Evolutionary conservation across 1,140 invertebrate species (phyloP), one percentile per base, ranked within the genome.

Genomic region (Ceratosolen solmsi): DNA sequence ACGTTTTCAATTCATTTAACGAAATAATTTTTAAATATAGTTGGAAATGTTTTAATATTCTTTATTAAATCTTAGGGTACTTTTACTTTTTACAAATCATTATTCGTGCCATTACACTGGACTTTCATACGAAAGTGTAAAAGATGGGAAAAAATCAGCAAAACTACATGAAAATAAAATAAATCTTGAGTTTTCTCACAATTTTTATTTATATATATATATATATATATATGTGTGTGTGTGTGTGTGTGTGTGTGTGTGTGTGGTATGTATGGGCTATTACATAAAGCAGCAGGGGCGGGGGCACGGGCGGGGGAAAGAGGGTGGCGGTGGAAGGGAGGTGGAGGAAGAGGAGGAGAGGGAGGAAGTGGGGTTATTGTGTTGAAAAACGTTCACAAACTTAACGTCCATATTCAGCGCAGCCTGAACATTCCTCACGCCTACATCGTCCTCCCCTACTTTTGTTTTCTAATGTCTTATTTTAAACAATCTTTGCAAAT

Each of bases 271-370:
- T 90, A 88, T 63, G 84, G 85, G 84, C 86, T 89, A 90, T 90
- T 91, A 91, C 87, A 90, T 87, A 90, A 90, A 90, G 89, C 89
- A 90, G 87, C 86, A 88, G n/a, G n/a, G n/a, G n/a, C n/a, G n/a
- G n/a, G n/a, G n/a, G n/a, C n/a, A n/a, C n/a, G n/a, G n/a, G n/a
- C 84, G 89, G 85, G 84, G 86, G 68, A 33, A n/a, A 68, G 33
- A 88, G 89, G 86, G 68, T 87, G 85, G 84, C 89, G 60, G 85
- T 86, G 84, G 85, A 89, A 89, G 71, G 13, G 13, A 46, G n/a
- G n/a, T 83, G 89, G 85, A 84, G 86, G 68, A 33, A n/a, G n/a
- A 68, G 33, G 88, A 88, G 86, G 68, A 87, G 85, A 84, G 88
- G 60, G 85, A 85, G 84, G 85, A 89, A 89, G 71, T 7, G 13